Evolutionary conservation across 2,888 invertebrate species (phyloP).

Genomic region (Drosophila quinaria): DNA sequence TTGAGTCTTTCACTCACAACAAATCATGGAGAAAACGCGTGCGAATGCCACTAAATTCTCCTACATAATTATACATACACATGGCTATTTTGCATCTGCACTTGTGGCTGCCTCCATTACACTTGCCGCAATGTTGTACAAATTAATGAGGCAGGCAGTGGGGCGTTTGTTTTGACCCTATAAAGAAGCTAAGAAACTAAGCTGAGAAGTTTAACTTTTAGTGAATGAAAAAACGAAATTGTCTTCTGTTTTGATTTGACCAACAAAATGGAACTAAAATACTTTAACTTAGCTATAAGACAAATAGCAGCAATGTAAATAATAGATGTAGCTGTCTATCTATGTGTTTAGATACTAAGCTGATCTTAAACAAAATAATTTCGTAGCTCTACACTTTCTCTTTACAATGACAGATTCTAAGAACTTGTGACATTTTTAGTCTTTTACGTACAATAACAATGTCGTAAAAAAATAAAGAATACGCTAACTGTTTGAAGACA

Average conservation of each 20-base stretch:
- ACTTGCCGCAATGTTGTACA: conserved; percentile 8
- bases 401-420: conserved; percentile 14
- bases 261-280: not conserved
- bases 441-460: conserved; percentile 13
- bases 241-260: not conserved
- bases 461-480: conserved; percentile 21
- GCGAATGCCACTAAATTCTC: conserved; percentile 60
- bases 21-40: conserved; percentile 53
- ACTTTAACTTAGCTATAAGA: too few relatives aligned
- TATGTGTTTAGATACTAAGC: not conserved
- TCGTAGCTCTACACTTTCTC: conserved; percentile 49
- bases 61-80: conserved; percentile 44
- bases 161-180: not conserved
- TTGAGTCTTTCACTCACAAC: conserved; percentile 40
- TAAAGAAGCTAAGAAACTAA: not conserved
- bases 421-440: conserved; percentile 30
- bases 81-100: conserved; percentile 32
- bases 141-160: not conserved
- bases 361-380: not conserved
- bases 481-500: conserved; percentile 19
- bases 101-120: conserved; percentile 17
- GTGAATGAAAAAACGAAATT: not conserved
- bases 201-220: not conserved
- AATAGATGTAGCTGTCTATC: too few relatives aligned
- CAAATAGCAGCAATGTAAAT: too few relatives aligned